Evolutionary conservation across 53 echinoderm and acorn worm genomes (phyloP), one percentile per base, ranked within the genome.

Genomic region (Patiria pectinifera): DNA sequence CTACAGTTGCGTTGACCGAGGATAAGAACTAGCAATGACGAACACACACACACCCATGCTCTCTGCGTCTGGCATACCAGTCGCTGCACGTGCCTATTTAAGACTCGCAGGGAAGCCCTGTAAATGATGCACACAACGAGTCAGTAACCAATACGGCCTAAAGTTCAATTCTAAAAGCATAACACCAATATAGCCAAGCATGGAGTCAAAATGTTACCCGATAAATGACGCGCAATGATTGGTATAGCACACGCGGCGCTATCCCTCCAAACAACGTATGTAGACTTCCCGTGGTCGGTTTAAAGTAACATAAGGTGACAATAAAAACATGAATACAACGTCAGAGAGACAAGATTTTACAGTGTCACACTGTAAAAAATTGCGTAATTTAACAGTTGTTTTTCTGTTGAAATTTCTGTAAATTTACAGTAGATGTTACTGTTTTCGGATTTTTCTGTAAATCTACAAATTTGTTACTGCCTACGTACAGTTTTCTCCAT

Each of bases 81-180:
- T 86, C 86, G 48, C 86, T 44, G 86, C 86, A 69, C 69, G 86
- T 44, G 71, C 22, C 86, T 86, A 86, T 86, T 86, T 71, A n/a
- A n/a, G 23, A 14, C 71, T 47, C 86, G 22, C 49, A 74, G 86
- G 86, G 86, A 71, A 15, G 72, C 71, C 86, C 13, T 47, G 35
- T 49, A 86, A 86, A 86, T 86, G 86, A 86, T 86, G 86, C 74
- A 48, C 74, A 86, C 86, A 86, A 22, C 86, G 86, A 86, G 86
- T 86, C 86, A 86, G 74, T 87, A 59, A 76, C 87, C 76, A 25
- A 53, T 87, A 12, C 8, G 12, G 60, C 9, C 60, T 60, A 8
- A 87, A 87, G 72, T 76, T 87, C 87, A 87, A 74, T 87, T 87
- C 87, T 19, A 87, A 87, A 87, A 87, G 75, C 76, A 87, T 59